These are phyloP conservation scores for Mixornis gularis DNA, from an alignment of 2,113 vertebrate genomes.

Conservation along the genomic window DNA sequence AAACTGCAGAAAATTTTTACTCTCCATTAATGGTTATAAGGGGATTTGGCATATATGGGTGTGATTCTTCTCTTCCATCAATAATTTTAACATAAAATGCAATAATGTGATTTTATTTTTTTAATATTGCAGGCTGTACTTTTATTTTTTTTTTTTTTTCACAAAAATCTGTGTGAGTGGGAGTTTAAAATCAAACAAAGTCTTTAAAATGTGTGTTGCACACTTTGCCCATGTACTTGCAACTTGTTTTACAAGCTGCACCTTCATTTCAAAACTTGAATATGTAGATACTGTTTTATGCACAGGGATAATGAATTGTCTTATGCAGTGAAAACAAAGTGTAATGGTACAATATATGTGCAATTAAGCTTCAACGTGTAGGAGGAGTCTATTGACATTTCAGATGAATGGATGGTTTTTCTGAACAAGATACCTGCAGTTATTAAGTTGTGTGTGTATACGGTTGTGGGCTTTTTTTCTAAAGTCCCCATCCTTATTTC, in stretches of 20 bases:
- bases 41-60: background rate
- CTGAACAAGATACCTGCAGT: background rate
- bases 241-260: background rate
- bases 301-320: background rate
- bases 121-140: background rate
- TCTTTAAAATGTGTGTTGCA: background rate
- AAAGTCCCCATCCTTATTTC: background rate
- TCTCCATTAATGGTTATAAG: background rate
- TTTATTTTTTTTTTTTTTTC: background rate
- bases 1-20: background rate
- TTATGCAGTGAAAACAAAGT: background rate
- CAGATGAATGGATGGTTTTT: background rate
- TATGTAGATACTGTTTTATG: background rate
- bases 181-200: background rate
- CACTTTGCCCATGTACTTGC: background rate
- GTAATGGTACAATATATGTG: background rate
- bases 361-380: background rate
- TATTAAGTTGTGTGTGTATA: background rate
- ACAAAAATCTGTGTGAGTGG: background rate
- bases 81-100: background rate
- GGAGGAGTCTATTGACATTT: background rate
- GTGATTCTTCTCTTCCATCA: background rate
- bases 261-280: background rate
- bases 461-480: background rate
- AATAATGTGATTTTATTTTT: background rate